These are phyloP conservation scores for Lasioglossum marginatum DNA, from an alignment of 2,888 invertebrate genomes.

Conservation along the genomic window DNA sequence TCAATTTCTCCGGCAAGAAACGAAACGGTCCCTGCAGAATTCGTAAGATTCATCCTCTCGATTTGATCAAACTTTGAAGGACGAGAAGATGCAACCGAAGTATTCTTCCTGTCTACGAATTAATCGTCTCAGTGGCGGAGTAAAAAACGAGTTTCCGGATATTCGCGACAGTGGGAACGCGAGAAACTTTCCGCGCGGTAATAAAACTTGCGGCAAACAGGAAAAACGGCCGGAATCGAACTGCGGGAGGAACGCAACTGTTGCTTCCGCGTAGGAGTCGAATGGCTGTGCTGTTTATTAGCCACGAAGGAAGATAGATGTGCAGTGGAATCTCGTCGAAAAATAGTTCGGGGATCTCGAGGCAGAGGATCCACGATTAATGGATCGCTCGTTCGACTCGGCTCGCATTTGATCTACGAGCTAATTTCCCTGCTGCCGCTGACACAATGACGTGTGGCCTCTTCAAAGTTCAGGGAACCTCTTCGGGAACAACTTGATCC, in stretches of 20 bases:
- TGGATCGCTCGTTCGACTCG: slow-evolving; percentile 33
- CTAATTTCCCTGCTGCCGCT: slow-evolving; percentile 42
- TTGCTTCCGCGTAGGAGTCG: neutral
- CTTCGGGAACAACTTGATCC: neutral
- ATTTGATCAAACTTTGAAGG: neutral
- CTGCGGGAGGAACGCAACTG: neutral
- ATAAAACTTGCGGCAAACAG: neutral
- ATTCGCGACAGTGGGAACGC: neutral
- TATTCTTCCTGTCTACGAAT: neutral
- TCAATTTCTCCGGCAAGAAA: neutral
- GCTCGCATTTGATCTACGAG: slow-evolving; percentile 30
- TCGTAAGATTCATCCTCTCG: neutral
- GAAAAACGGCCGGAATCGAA: neutral
- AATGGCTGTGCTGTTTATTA: slow-evolving; percentile 35
- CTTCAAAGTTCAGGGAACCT: neutral
- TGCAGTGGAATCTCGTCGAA: slow-evolving; percentile 7
- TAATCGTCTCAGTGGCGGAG: neutral
- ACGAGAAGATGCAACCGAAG: neutral
- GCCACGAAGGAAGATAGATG: slow-evolving; percentile 44
- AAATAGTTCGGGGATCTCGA: slow-evolving; percentile 7
- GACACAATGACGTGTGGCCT: slow-evolving; percentile 35
- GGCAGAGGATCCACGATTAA: slow-evolving; percentile 23
- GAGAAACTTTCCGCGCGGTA: neutral
- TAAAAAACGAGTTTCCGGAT: neutral
- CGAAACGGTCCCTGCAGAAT: neutral